Base-by-base conservation (phyloP, 2,113 vertebrate species). In the Chloroceryle aenea region DNA sequence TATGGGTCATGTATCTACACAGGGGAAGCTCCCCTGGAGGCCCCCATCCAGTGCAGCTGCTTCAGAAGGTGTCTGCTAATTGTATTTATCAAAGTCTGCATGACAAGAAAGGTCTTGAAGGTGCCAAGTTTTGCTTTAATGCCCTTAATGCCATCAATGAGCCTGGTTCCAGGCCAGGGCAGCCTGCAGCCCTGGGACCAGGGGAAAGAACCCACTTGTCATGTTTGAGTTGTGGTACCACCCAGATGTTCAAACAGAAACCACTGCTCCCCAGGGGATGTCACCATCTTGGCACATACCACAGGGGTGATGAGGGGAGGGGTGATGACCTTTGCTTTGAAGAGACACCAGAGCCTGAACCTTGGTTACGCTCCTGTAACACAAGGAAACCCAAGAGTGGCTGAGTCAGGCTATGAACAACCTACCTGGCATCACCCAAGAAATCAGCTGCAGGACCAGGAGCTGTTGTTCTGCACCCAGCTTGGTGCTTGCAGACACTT, bases 121-220 rank as follows among this genome's bases (percentile, higher is more conserved):
- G 61, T 53, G 4, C 42, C 2, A 0, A 5, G 18, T 29, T 62
- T 52, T 52, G 17, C 21, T 62, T 23, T 26, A 1, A 13, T 36
- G 40, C 42, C 63, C 68, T 80, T 38, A 68, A 12, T 0, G 0
- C 32, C 0, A 0, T 2, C 53, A 55, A 12, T 27, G 69, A 67
- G 32, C 23, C 38, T 1, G 20, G 47, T 48, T n/a, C 27, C 32
- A 32, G 17, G 36, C 56, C 42, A 55, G 53, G 58, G 67, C 13
- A 29, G 47, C 15, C 47, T 42, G 10, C 10, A 8, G 38, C 45
- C 27, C 56, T 66, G 2, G 59, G 12, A 58, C 32, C 10, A 4
- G 8, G 22, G 36, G 13, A n/a, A 68, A 48, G 30, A 53, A 52
- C 23, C 26, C 45, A 5, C 32, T 23, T 43, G 43, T 59, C 40